These are phyloP conservation scores for Chironomus striatipennis DNA, from an alignment of 1,140 invertebrate genomes.

Conservation along the genomic window DNA sequence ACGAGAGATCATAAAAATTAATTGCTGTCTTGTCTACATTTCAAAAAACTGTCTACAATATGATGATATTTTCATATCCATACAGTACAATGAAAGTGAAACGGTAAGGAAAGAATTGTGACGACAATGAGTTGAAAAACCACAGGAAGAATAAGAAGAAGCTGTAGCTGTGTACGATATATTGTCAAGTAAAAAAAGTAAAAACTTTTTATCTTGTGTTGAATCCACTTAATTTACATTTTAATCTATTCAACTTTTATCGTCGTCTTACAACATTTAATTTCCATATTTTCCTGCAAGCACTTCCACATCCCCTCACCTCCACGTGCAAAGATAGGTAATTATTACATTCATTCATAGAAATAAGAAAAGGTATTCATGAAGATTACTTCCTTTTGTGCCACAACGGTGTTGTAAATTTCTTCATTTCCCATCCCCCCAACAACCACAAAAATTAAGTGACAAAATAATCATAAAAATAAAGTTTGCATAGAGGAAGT, in stretches of 20 bases:
- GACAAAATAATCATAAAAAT: slow-evolving; percentile 22
- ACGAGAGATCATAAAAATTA: slow-evolving; percentile 20
- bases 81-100: neutral
- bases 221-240: slow-evolving; percentile 21
- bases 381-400: slow-evolving; percentile 16
- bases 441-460: slow-evolving; percentile 3
- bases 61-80: neutral
- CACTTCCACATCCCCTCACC: neutral
- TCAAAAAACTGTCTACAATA: neutral
- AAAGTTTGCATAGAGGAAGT: slow-evolving; percentile 1
- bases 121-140: neutral
- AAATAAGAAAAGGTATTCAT: neutral
- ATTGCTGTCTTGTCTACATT: slow-evolving; percentile 20
- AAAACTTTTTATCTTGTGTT: neutral
- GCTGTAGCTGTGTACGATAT: too few relatives aligned
- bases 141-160: neutral
- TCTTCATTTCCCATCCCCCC: neutral
- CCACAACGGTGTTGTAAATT: neutral
- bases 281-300: slow-evolving; percentile 17
- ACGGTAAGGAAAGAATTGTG: neutral
- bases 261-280: slow-evolving; percentile 18
- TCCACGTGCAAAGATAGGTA: neutral
- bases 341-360: slow-evolving; percentile 14
- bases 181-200: too few relatives aligned
- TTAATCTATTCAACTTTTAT: slow-evolving; percentile 21